A percentile compares a stretch with the other conserved stretches of the same genome.
phyloP scores from a whole-genome alignment of 1,140 invertebrate species.

The Gyrodactylus bullatarudis region DNA sequence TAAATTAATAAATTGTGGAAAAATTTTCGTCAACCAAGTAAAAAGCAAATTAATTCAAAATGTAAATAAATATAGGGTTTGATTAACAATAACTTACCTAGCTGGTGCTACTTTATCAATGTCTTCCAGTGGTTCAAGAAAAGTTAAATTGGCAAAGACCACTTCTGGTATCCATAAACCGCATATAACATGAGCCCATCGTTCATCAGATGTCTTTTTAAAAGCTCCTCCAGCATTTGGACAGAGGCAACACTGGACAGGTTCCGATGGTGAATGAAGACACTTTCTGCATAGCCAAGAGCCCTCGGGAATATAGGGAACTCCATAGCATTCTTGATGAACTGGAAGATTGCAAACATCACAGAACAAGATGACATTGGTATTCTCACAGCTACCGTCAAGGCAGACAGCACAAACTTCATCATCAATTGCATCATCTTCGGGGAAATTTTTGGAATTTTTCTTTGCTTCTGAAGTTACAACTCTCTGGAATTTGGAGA shows the following conservation, averaged over 20 bases:
- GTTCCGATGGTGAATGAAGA: conserved; percentile 62
- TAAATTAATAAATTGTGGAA: not conserved
- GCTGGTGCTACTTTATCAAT: conserved; percentile 73
- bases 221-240: conserved; percentile 90
- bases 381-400: conserved; percentile 74
- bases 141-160: conserved; percentile 52
- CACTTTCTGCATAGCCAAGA: conserved; percentile 83
- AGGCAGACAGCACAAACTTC: conserved; percentile 71
- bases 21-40: not conserved
- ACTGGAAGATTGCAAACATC: conserved; percentile 97
- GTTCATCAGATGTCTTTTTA: conserved; percentile 63
- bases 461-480: not conserved
- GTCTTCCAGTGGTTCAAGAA: conserved; percentile 78
- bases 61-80: no score
- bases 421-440: conserved; percentile 42
- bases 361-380: conserved; percentile 77
- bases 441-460: not conserved
- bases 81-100: conserved; percentile 16
- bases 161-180: conserved; percentile 96
- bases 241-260: conserved; percentile 79
- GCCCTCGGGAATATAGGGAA: conserved; percentile 89
- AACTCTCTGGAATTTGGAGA: conserved; percentile 48
- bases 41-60: not conserved
- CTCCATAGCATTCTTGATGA: conserved; percentile 94
- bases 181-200: conserved; percentile 93